Evolutionary conservation across 2,113 vertebrate species (phyloP).

Genomic region (Hemicordylus capensis): DNA sequence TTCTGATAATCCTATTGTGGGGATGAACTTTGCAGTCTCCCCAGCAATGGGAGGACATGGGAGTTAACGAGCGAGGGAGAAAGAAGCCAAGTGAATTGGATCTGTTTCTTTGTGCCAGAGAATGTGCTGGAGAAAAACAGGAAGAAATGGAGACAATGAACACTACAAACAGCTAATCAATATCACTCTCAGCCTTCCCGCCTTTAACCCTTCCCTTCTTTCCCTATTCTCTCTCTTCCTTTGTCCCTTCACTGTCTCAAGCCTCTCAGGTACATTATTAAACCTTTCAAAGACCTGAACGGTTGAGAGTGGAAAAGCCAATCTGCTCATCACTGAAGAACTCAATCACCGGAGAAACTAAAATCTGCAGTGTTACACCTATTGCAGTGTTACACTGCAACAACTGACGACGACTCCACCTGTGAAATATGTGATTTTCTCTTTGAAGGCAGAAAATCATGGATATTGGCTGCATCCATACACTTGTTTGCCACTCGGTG

Average conservation of each 20-base stretch:
- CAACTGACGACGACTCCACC: too few species aligned
- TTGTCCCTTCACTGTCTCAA: background rate
- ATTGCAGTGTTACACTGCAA: too few species aligned
- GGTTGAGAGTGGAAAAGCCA: background rate
- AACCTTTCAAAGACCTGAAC: background rate
- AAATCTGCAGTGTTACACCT: background rate
- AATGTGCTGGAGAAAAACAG: constrained; percentile 43
- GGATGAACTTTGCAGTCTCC: constrained; percentile 58
- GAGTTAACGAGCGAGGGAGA: constrained; percentile 67
- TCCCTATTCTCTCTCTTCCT: background rate
- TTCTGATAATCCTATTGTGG: constrained; percentile 68
- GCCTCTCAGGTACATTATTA: background rate
- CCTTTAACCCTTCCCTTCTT: background rate
- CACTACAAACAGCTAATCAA: constrained; percentile 35
- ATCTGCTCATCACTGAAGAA: background rate
- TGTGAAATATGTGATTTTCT: background rate
- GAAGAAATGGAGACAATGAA: constrained; percentile 53
- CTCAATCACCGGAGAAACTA: background rate
- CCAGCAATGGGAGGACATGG: constrained; percentile 44
- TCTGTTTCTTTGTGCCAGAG: constrained; percentile 36
- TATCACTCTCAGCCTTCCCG: constrained; percentile 6
- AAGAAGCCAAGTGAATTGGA: constrained; percentile 59
- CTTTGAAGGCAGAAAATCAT: background rate
- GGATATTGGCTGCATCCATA: background rate
- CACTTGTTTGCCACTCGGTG: background rate